These are phyloP conservation scores for Girardinichthys multiradiatus DNA, from an alignment of 2,113 vertebrate species.

Conservation along the genomic window DNA sequence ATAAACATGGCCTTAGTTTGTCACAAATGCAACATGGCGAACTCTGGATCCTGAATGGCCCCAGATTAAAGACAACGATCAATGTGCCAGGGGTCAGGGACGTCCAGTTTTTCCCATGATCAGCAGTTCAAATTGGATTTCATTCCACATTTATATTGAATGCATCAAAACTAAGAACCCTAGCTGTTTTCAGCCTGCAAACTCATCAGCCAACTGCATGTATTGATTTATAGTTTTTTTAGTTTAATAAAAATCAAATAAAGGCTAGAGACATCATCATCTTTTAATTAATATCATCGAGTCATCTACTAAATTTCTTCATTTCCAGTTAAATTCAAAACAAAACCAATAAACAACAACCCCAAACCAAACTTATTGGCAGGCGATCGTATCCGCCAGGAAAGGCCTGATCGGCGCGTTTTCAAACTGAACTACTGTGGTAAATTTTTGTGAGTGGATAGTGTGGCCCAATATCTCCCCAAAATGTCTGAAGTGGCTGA, in stretches of 20 bases:
- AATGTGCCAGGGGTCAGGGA: neutral
- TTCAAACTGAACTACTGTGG: neutral
- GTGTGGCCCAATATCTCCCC: neutral
- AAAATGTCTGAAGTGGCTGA: slow-evolving; percentile 6
- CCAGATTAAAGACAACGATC: neutral
- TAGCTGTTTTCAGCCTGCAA: too few species aligned
- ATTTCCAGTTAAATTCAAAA: too few species aligned
- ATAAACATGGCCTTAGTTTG: slow-evolving; percentile 7
- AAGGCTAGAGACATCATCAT: neutral
- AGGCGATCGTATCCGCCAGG: too few species aligned
- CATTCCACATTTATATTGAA: neutral
- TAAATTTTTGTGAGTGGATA: neutral
- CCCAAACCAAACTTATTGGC: too few species aligned
- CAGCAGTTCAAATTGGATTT: too few species aligned
- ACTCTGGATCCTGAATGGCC: neutral
- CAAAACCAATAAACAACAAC: too few species aligned
- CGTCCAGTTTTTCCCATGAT: neutral
- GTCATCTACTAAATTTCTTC: neutral
- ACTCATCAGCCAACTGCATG: neutral
- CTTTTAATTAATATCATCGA: too few species aligned
- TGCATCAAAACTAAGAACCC: neutral
- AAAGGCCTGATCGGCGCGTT: neutral
- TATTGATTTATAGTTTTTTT: neutral
- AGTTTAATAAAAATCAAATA: neutral
- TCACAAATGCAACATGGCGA: slow-evolving; percentile 11